Evolutionary conservation across 2,888 invertebrate species (phyloP).

Genomic region (Epinotia ramella): DNA sequence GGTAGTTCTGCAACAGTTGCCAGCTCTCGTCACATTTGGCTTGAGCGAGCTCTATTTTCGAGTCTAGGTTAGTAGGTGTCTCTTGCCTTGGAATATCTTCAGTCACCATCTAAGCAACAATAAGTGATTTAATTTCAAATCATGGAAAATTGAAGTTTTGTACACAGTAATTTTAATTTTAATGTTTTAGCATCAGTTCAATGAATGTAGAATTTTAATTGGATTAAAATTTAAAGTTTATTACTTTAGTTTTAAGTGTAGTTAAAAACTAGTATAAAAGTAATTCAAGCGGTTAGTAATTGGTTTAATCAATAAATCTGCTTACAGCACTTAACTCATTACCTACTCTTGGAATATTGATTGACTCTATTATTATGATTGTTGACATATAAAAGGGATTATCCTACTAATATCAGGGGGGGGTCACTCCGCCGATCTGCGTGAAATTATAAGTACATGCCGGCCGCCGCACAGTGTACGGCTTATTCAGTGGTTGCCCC

Average conservation of each 20-base stretch:
- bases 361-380: no score
- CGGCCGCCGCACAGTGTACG: no score
- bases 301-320: no score
- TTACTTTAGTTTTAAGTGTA: constrained; percentile 2
- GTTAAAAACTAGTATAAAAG: constrained; percentile 6
- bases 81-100: constrained; percentile 78
- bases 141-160: background rate
- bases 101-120: constrained; percentile 64
- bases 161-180: background rate
- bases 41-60: constrained; percentile 66
- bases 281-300: background rate
- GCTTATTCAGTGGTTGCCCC: no score
- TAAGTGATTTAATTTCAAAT: background rate
- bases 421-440: no score
- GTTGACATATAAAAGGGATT: no score
- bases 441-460: no score
- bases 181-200: constrained; percentile 9
- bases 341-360: no score
- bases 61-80: constrained; percentile 63
- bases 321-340: no score
- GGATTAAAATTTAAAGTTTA: background rate
- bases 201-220: background rate
- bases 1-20: constrained; percentile 58
- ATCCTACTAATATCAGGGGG: no score
- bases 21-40: constrained; percentile 67